Percentiles rank a stretch among this genome's conserved stretches.
phyloP scores from a whole-genome alignment of 2,888 invertebrate genomes.

The Sarcophaga subvicina region DNA sequence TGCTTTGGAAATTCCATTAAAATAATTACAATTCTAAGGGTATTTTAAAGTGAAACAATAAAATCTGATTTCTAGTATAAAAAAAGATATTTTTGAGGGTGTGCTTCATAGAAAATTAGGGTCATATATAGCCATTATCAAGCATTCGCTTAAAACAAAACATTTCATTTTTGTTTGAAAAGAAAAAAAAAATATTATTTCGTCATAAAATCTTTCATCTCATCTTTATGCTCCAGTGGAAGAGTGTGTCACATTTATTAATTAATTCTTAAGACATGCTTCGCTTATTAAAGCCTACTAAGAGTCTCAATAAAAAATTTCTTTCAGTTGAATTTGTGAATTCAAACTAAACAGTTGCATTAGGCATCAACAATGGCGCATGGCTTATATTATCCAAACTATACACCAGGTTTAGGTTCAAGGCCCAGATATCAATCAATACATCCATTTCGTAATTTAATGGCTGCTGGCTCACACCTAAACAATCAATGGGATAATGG shows the following conservation, averaged over 20 bases:
- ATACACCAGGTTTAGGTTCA: conserved; percentile 53
- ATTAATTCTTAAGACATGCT: conserved; percentile 27
- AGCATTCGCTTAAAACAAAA: too few relatives aligned
- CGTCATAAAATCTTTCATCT: background rate
- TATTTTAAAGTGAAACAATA: background rate
- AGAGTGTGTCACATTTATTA: conserved; percentile 47
- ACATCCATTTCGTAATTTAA: conserved; percentile 70
- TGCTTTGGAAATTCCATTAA: conserved; percentile 49
- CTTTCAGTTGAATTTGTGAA: conserved; percentile 12
- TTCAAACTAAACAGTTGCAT: conserved; percentile 31
- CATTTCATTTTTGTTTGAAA: too few relatives aligned
- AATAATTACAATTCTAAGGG: conserved; percentile 34
- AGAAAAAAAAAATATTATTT: too few relatives aligned
- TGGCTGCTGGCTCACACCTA: conserved; percentile 72
- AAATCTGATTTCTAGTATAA: background rate
- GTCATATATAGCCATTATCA: too few relatives aligned
- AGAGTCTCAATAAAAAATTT: background rate
- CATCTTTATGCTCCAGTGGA: conserved; percentile 55
- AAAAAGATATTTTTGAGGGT: background rate
- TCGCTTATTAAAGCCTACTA: conserved; percentile 30
- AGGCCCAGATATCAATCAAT: conserved; percentile 54
- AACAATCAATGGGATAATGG: conserved; percentile 71
- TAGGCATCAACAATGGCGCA: background rate
- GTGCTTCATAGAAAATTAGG: too few relatives aligned
- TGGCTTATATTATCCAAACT: conserved; percentile 47